A percentile compares a stretch with the other conserved stretches of the same genome.
phyloP scores from a whole-genome alignment of 2,888 invertebrate genomes.

The Sminthurides aquaticus region DNA sequence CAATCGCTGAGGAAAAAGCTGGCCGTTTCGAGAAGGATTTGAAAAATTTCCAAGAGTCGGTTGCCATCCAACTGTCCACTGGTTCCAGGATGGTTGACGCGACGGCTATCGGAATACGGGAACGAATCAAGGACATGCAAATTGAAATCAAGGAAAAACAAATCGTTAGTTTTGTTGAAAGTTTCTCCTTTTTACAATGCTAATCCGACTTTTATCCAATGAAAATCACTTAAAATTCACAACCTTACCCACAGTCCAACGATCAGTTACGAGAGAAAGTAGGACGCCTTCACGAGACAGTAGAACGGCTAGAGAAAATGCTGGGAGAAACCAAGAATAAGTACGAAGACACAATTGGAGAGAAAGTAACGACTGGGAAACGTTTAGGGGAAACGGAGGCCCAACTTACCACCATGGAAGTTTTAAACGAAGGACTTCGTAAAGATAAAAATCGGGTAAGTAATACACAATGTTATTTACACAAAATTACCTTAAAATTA shows the following conservation, averaged over 20 bases:
- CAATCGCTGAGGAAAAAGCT: constrained; percentile 61
- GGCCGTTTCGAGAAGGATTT: constrained; percentile 61
- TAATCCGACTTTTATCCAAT: not conserved
- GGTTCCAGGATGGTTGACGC: constrained; percentile 68
- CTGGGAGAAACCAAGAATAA: constrained; percentile 59
- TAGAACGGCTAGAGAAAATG: constrained; percentile 59
- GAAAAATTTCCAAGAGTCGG: constrained; percentile 62
- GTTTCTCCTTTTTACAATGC: constrained; percentile 28
- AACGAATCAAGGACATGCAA: constrained; percentile 66
- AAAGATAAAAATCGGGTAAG: constrained; percentile 69
- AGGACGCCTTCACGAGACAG: constrained; percentile 62
- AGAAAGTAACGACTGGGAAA: constrained; percentile 64
- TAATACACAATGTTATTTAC: not conserved
- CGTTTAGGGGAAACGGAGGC: constrained; percentile 70
- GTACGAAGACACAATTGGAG: constrained; percentile 64
- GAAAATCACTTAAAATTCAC: not conserved
- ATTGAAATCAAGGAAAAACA: constrained; percentile 69
- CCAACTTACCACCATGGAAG: constrained; percentile 66
- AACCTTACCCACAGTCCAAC: constrained; percentile 48
- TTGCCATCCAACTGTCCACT: constrained; percentile 63
- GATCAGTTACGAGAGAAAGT: constrained; percentile 70
- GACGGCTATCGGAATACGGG: constrained; percentile 68
- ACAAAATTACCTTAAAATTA: no score
- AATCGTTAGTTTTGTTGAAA: constrained; percentile 58
- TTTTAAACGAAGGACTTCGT: constrained; percentile 63